Base-by-base conservation (phyloP, 1,140 invertebrate genomes). In the Pogonognathellus flavescens region DNA sequence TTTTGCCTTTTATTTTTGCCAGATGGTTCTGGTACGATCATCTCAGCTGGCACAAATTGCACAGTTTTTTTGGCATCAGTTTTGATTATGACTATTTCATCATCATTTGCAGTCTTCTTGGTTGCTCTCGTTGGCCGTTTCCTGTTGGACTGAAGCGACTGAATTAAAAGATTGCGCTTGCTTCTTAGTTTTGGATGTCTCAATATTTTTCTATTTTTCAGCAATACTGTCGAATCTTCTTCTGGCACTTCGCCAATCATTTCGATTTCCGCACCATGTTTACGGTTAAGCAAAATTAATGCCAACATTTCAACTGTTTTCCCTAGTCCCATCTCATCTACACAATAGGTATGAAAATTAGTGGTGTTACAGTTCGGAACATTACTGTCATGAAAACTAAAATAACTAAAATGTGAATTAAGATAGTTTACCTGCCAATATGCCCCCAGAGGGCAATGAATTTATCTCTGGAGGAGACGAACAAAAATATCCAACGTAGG, bases 261-360 rank as follows among this genome's bases (percentile, higher is more conserved):
- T 14, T 59, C 55, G 11, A 1, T 59, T 62, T 16, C n/a, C 5
- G 22, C 2, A 49, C 53, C 52, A 31, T 80, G 66, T 41, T 93
- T 88, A 13, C 92, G 92, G 91, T 95, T 92, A 4, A 91, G 89
- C 62, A 96, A 89, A 87, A 96, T 92, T 83, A 93, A 92, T 16
- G 94, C 93, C 13, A 96, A 89, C 22, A 96, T 92, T 91, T 96
- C 95, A 6, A 96, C 93, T 0, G 95, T 96, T 91, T 96, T 96
- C 1, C 95, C 95, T 18, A 96, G 90, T 11, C 95, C 95, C 95
- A 96, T 96, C 91, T 96, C 95, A 91, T 96, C 95, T 81, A 20
- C 62, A 70, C 59, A 62, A 62, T 4, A 62, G 4, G n/a, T n/a
- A 18, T n/a, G 10, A 62, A 5, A 62, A 18, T 20, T 9, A 14